Evolutionary conservation across 2,888 invertebrate genomes (phyloP).

Genomic region (Dicyrtomina minuta): DNA sequence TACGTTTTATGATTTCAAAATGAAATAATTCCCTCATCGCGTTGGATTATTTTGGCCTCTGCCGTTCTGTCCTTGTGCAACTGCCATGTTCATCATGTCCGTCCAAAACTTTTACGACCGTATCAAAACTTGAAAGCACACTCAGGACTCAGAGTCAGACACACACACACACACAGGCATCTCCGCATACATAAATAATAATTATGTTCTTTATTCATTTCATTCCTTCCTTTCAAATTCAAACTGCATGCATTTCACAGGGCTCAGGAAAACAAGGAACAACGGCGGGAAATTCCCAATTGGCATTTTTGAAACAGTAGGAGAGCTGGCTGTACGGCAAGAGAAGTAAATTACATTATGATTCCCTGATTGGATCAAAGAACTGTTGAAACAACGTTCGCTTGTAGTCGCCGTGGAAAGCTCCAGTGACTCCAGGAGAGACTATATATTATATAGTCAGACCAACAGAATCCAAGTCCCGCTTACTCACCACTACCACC

Average conservation of each 20-base stretch:
- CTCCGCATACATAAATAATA: slow-evolving; percentile 8
- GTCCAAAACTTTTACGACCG: no score
- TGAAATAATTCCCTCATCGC: no score
- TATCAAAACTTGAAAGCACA: no score
- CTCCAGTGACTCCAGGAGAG: no score
- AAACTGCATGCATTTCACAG: no score
- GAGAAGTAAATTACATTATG: slow-evolving; percentile 23
- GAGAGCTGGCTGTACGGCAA: neutral
- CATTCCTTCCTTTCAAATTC: neutral
- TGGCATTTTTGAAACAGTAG: slow-evolving; percentile 12
- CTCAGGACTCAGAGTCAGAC: neutral
- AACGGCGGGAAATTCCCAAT: slow-evolving; percentile 5
- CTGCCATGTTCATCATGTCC: no score
- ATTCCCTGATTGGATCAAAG: slow-evolving; percentile 28
- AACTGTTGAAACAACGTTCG: slow-evolving; percentile 5
- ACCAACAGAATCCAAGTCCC: no score
- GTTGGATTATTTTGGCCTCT: no score
- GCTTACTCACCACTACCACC: neutral
- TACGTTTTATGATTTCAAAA: no score
- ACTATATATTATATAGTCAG: no score
- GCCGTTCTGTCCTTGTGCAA: no score
- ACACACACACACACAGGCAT: neutral
- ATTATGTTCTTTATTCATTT: slow-evolving; percentile 7
- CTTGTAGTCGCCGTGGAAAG: no score
- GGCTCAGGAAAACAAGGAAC: neutral